phyloP scores from a whole-genome alignment of 2,797 vertebrate genomes.

The Dromococcyx pavoninus region DNA sequence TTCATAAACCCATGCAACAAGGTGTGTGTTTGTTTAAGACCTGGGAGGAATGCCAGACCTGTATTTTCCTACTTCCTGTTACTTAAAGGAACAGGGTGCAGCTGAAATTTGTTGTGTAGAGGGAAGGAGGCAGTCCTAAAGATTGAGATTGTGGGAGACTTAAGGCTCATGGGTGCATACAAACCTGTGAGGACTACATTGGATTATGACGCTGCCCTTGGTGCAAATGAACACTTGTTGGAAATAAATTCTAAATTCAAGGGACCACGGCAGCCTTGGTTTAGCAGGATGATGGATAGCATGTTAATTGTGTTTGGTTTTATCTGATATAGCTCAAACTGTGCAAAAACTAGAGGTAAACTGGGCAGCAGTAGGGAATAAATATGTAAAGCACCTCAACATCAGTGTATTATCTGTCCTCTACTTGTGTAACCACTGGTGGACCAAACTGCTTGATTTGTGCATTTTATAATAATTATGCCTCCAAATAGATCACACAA shows the following conservation, averaged over 20 bases:
- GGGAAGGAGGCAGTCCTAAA: not conserved
- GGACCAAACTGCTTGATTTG: not conserved
- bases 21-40: slow-evolving; percentile 18
- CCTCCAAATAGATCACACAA: not conserved
- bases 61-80: not conserved
- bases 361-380: not conserved
- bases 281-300: not conserved
- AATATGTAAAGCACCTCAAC: not conserved
- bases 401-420: not conserved
- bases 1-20: not conserved
- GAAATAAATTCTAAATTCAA: not conserved
- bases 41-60: not conserved
- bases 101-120: not conserved
- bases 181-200: not conserved
- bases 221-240: not conserved
- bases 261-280: not conserved
- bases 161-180: not conserved
- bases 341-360: not conserved
- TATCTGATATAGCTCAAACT: not conserved
- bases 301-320: not conserved
- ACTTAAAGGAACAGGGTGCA: not conserved
- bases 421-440: not conserved
- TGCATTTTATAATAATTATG: not conserved
- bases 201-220: not conserved
- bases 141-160: not conserved